Base-by-base conservation (phyloP, 1,140 invertebrate genomes). In the Bombus superbus region DNA sequence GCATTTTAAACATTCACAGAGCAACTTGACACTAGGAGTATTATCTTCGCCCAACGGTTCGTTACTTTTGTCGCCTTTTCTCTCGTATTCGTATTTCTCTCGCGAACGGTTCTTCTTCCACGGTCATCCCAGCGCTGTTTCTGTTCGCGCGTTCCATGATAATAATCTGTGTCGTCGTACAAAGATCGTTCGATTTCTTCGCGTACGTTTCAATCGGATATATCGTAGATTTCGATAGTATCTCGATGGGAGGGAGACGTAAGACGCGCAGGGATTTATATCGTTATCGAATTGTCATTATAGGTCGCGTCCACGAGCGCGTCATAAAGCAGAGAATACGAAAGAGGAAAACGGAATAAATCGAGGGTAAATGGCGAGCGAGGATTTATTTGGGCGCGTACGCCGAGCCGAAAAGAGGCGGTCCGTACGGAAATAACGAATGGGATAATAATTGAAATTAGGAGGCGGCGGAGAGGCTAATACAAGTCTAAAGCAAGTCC, bases 371-470 rank as follows among this genome's bases (percentile, higher is more conserved):
- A 82, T 9, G 79, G 69, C 9, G 35, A 59, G 62, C 11, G 42
- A 79, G 32, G 72, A 89, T 89, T 89, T 89, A 88, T 89, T 83
- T 71, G 13, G 18, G 64, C 59, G 42, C 76, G 68, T 74, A 68
- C 57, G 40, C 38, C 79, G 83, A 86, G 90, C 79, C 85, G 90
- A 91, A 91, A 91, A 91, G 90, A 89, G 90, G 90, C 90, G 90
- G 89, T 72, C 62, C 89, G 75, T 68, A 75, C 72, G 76, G 80
- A 68, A 74, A 91, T 90, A 91, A 91, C 74, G 86, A 88, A 91
- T 90, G 90, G 90, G 90, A 91, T 91, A 91, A 91, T 91, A 89
- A 91, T 91, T 91, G 90, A 91, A 91, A 91, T 91, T 91, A 90
- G 90, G 89, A 88, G 79, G 35, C 85, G 47, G 69, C 59, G 74